phyloP scores from a whole-genome alignment of 2,797 vertebrate genomes.

The Vespertilio murinus region DNA sequence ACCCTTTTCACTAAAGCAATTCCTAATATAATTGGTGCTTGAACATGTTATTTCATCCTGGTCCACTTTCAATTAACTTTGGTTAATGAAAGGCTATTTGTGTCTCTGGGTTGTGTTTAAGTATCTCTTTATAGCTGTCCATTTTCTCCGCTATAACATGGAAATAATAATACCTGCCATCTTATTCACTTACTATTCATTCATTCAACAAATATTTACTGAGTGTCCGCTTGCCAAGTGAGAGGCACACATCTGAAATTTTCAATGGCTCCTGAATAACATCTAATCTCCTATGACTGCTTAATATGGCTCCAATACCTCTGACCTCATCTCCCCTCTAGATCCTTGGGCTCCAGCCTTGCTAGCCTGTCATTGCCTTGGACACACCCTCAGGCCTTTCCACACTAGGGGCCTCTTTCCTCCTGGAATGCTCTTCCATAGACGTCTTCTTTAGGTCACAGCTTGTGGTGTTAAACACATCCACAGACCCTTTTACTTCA shows the following conservation, averaged over 20 bases:
- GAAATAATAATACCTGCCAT: background rate
- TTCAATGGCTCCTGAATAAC: background rate
- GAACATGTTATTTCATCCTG: conserved; percentile 4
- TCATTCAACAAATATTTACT: background rate
- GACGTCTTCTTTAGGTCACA: background rate
- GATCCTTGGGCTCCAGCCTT: background rate
- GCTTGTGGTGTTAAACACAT: background rate
- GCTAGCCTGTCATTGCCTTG: background rate
- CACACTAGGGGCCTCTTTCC: background rate
- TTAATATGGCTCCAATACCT: background rate
- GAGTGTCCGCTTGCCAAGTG: background rate
- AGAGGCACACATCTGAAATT: background rate
- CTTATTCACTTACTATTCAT: background rate
- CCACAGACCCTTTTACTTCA: background rate
- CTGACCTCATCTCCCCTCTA: background rate
- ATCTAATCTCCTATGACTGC: background rate
- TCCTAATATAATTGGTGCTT: background rate
- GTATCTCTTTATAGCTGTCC: background rate
- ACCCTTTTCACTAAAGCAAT: background rate
- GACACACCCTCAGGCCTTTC: background rate
- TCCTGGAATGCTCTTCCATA: background rate
- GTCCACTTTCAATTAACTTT: conserved; percentile 32
- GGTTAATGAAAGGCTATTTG: background rate
- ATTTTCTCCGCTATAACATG: background rate
- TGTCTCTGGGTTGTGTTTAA: background rate